Percentiles rank a stretch among this genome's conserved stretches.
Conservation (phyloP, 2,888 invertebrate genomes). For the Oxytorus armatus region DNA sequence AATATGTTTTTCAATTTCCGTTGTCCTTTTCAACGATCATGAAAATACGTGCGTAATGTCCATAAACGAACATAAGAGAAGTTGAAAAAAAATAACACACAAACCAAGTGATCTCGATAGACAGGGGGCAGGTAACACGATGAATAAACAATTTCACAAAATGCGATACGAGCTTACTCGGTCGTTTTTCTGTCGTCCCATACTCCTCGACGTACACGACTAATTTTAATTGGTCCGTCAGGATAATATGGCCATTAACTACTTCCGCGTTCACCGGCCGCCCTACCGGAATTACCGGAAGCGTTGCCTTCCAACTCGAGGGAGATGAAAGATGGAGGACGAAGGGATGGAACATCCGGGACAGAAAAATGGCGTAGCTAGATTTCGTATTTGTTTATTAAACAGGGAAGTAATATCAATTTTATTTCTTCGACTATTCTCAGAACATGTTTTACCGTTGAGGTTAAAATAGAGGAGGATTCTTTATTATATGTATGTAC, state of each 20-base stretch:
- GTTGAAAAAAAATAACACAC: slow-evolving; percentile 15
- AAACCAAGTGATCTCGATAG: slow-evolving; percentile 16
- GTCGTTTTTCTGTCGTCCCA: slow-evolving; percentile 19
- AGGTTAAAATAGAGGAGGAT: too few species aligned
- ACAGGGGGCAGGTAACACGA: slow-evolving; percentile 47
- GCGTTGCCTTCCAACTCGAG: slow-evolving; percentile 28
- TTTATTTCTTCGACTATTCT: not conserved
- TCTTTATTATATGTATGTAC: too few species aligned
- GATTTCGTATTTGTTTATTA: slow-evolving; percentile 15
- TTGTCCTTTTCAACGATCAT: slow-evolving; percentile 33
- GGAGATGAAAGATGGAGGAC: slow-evolving; percentile 15
- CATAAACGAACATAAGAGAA: slow-evolving; percentile 13
- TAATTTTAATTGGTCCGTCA: slow-evolving; percentile 69
- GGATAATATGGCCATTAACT: slow-evolving; percentile 70
- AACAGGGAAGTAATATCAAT: not conserved
- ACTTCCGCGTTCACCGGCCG: slow-evolving; percentile 45
- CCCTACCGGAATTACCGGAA: slow-evolving; percentile 49
- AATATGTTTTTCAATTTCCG: slow-evolving; percentile 12
- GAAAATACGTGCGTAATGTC: slow-evolving; percentile 30
- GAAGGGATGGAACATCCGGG: slow-evolving; percentile 8
- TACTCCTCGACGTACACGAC: slow-evolving; percentile 37
- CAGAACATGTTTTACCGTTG: too few species aligned
- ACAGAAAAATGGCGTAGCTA: not conserved
- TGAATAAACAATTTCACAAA: slow-evolving; percentile 65
- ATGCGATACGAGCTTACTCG: slow-evolving; percentile 61